A percentile compares a stretch with the other conserved stretches of the same genome.
Evolutionary conservation across 2,888 invertebrate genomes (phyloP).

Genomic region (Ischnus inquisitorius): DNA sequence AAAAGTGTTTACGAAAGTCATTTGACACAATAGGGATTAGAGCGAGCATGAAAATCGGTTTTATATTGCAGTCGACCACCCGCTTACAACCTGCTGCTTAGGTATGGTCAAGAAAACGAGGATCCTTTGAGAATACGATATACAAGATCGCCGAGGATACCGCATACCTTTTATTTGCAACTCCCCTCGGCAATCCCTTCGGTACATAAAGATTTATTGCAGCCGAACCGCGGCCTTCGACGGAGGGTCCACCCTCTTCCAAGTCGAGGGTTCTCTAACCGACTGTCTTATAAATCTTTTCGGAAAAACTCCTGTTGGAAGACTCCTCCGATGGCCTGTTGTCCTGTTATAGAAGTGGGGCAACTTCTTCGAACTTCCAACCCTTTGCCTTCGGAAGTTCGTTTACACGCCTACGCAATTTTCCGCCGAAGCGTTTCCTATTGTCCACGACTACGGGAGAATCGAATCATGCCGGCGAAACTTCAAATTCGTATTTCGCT

Average conservation of each 20-base stretch:
- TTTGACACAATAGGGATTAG: conserved; percentile 58
- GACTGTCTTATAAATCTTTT: conserved; percentile 7
- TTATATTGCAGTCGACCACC: not conserved
- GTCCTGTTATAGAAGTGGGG: conserved; percentile 78
- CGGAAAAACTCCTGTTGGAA: conserved; percentile 8
- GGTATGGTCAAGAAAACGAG: not conserved
- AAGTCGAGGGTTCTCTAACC: not conserved
- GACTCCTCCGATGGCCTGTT: conserved; percentile 68
- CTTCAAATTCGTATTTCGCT: conserved; percentile 5
- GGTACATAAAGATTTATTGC: not conserved
- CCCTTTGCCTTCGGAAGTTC: conserved; percentile 45
- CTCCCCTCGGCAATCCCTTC: not conserved
- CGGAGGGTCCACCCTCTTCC: not conserved
- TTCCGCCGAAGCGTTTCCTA: not conserved
- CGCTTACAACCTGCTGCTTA: not conserved
- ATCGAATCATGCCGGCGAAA: not conserved
- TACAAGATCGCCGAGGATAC: not conserved
- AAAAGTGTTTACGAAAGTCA: conserved; percentile 66
- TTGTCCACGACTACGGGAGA: not conserved
- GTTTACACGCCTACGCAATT: not conserved
- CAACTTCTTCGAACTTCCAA: conserved; percentile 71
- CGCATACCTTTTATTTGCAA: not conserved
- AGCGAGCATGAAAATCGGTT: conserved; percentile 41
- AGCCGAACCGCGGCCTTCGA: not conserved
- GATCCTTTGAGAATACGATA: not conserved